Conservation (phyloP, 2,888 invertebrate genomes). For the Lymantria dispar region DNA sequence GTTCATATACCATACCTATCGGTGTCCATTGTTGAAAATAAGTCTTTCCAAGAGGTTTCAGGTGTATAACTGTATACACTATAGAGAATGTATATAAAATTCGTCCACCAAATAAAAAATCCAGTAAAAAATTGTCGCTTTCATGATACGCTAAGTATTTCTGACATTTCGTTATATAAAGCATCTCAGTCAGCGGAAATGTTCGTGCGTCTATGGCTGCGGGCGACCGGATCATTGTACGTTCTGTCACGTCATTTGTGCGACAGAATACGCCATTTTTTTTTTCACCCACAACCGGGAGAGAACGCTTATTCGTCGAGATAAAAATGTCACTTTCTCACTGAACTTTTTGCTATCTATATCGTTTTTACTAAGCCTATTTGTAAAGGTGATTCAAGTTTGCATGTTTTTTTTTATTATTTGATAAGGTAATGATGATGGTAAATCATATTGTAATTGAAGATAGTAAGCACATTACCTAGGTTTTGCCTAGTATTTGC, state of each 20-base stretch:
- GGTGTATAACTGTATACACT: constrained; percentile 2
- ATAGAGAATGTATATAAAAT: background rate
- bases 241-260: constrained; percentile 45
- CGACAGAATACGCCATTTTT: constrained; percentile 36
- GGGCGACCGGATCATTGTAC: constrained; percentile 48
- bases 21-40: no score
- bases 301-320: constrained; percentile 38
- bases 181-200: constrained; percentile 44
- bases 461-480: no score
- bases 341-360: constrained; percentile 31
- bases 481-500: no score
- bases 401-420: no score
- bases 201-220: constrained; percentile 41
- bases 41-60: no score
- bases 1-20: no score
- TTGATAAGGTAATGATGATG: no score
- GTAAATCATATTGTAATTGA: no score
- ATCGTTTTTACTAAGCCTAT: constrained; percentile 28
- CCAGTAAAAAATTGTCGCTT: constrained; percentile 22
- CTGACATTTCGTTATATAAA: constrained; percentile 40
- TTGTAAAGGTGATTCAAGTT: constrained; percentile 9
- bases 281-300: constrained; percentile 33
- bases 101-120: constrained; percentile 8
- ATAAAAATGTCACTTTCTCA: constrained; percentile 45
- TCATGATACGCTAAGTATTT: constrained; percentile 38